Evolutionary conservation across 2,888 invertebrate genomes (phyloP).

Genomic region (Axea sp.): DNA sequence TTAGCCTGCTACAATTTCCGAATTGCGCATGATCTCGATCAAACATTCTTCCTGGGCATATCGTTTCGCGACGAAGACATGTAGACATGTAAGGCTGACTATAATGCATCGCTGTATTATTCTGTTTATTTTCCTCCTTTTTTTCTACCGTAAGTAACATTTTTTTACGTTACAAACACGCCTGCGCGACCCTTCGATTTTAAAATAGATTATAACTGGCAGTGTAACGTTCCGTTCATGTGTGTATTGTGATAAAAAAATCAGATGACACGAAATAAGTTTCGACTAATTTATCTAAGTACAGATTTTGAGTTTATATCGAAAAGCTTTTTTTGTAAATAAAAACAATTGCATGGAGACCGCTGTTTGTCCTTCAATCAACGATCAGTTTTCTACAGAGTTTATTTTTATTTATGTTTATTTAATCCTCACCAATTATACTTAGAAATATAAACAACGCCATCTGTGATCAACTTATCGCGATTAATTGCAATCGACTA

Average conservation of each 20-base stretch:
- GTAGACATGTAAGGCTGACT: constrained; percentile 40
- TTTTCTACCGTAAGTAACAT: not conserved
- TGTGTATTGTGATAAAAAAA: constrained; percentile 19
- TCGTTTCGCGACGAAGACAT: constrained; percentile 11
- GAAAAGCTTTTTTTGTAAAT: constrained; percentile 36
- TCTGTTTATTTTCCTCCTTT: not conserved
- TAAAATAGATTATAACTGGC: constrained; percentile 1
- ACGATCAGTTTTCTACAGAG: constrained; percentile 8
- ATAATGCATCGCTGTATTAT: constrained; percentile 20
- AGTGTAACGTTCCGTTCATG: constrained; percentile 13
- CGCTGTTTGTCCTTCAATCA: constrained; percentile 31
- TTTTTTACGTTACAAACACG: constrained; percentile 11
- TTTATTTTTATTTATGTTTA: constrained; percentile 16
- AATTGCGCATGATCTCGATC: constrained; percentile 2
- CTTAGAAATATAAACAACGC: constrained; percentile 1
- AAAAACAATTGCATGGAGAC: constrained; percentile 19
- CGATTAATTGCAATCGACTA: constrained; percentile 1
- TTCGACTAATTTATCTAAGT: constrained; percentile 37
- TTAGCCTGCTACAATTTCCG: not conserved
- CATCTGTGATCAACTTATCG: constrained; percentile 43
- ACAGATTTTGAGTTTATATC: constrained; percentile 22
- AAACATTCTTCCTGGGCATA: constrained; percentile 30
- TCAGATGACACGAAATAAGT: constrained; percentile 11
- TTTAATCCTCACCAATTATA: not conserved
- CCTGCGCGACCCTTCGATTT: constrained; percentile 1